These are phyloP conservation scores for Aplochiton taeniatus DNA, from an alignment of 2,797 vertebrate species.

Conservation along the genomic window DNA sequence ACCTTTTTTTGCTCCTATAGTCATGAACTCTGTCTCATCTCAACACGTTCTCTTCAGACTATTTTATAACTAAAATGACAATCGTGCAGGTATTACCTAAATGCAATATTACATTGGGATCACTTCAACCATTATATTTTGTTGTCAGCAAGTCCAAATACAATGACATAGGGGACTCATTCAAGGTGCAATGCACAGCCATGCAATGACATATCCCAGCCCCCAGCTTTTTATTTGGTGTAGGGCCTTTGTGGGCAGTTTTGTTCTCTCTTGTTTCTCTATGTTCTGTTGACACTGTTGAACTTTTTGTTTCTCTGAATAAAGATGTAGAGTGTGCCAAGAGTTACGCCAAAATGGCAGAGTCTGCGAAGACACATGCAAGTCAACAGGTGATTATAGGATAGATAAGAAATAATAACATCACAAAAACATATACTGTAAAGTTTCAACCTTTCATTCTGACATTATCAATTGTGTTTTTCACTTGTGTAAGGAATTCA, in stretches of 20 bases:
- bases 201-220: constrained; percentile 20
- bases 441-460: background rate
- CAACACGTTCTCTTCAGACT: too few relatives aligned
- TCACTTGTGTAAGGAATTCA: constrained; percentile 80
- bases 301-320: constrained; percentile 34
- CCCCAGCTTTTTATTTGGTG: constrained; percentile 28
- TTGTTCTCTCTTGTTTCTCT: constrained; percentile 4
- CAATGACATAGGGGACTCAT: constrained; percentile 30
- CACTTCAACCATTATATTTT: too few relatives aligned
- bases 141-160: constrained; percentile 23
- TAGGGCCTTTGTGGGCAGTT: constrained; percentile 26
- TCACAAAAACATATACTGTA: background rate
- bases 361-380: constrained; percentile 87
- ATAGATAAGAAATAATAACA: background rate
- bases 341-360: constrained; percentile 92
- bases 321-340: constrained; percentile 93
- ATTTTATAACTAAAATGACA: too few relatives aligned
- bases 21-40: too few relatives aligned
- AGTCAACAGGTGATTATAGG: constrained; percentile 83
- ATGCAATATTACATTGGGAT: too few relatives aligned
- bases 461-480: background rate
- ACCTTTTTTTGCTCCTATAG: too few relatives aligned
- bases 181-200: constrained; percentile 26
- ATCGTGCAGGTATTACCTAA: too few relatives aligned
- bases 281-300: constrained; percentile 14